Conservation (phyloP, 2,113 vertebrate genomes). For the Ceuthmochares aereus region DNA sequence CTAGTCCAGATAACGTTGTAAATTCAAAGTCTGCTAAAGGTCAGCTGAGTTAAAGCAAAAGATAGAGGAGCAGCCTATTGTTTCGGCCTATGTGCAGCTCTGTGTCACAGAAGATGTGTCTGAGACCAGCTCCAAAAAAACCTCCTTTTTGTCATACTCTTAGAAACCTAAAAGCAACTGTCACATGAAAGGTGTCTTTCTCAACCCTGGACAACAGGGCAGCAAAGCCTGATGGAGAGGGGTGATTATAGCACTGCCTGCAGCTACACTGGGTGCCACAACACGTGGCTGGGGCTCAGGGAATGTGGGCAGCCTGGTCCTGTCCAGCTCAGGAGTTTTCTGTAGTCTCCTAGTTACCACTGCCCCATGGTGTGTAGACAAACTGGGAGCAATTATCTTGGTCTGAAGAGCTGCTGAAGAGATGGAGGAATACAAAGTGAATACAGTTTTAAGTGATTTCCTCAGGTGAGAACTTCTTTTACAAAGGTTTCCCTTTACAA, state of each 20-base stretch:
- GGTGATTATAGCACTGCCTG: not conserved
- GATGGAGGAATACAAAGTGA: not conserved
- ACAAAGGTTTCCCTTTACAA: not conserved
- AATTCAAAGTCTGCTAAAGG: not conserved
- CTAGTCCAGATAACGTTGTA: not conserved
- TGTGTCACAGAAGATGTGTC: not conserved
- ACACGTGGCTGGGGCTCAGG: not conserved
- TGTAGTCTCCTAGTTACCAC: not conserved
- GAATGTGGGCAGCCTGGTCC: not conserved
- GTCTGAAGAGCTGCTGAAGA: not conserved
- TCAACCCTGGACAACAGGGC: not conserved
- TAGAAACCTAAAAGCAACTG: not conserved
- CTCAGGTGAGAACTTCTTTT: not conserved
- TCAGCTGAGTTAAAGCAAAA: not conserved
- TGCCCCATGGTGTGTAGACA: not conserved
- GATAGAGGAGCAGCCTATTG: not conserved
- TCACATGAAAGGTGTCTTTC: not conserved
- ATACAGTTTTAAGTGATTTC: not conserved
- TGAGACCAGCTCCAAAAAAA: not conserved
- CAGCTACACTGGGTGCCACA: not conserved
- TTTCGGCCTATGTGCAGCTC: not conserved
- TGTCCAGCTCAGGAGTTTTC: fast-evolving
- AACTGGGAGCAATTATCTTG: not conserved
- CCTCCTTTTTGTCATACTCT: not conserved
- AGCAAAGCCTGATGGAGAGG: not conserved